Evolutionary conservation across 2,113 vertebrate species (phyloP).

Genomic region (Orthochromis malagaraziensis): DNA sequence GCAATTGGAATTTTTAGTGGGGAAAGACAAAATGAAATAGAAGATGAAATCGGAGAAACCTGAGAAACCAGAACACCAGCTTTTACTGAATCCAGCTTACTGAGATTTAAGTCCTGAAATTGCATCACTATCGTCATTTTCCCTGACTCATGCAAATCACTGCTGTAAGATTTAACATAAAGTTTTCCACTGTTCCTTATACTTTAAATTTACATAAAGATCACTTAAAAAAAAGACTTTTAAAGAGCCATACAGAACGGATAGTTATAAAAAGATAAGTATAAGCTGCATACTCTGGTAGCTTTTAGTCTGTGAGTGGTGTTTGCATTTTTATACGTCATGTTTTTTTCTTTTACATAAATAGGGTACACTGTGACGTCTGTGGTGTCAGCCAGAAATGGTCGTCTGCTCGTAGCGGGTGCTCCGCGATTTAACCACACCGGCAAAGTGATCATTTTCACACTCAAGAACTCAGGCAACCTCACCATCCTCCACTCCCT

Average conservation of each 20-base stretch:
- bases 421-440: conserved; percentile 97
- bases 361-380: conserved; percentile 95
- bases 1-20: conserved; percentile 22
- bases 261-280: not conserved
- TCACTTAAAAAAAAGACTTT: not conserved
- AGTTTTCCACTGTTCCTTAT: not conserved
- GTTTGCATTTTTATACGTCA: not conserved
- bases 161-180: not conserved
- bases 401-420: conserved; percentile 84
- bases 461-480: conserved; percentile 80
- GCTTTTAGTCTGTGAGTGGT: not conserved
- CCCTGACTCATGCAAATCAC: not conserved
- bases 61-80: conserved; percentile 14
- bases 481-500: conserved; percentile 91
- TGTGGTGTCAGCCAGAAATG: conserved; percentile 75
- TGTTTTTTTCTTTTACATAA: not conserved
- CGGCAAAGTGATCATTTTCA: conserved; percentile 94
- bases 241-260: accelerated
- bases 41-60: conserved; percentile 12
- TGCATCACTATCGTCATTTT: not conserved
- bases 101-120: not conserved
- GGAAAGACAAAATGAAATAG: not conserved
- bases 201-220: not conserved
- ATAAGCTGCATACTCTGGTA: not conserved
- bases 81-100: not conserved